Conservation (phyloP, 1,140 invertebrate genomes). For the Maconellicoccus hirsutus region DNA sequence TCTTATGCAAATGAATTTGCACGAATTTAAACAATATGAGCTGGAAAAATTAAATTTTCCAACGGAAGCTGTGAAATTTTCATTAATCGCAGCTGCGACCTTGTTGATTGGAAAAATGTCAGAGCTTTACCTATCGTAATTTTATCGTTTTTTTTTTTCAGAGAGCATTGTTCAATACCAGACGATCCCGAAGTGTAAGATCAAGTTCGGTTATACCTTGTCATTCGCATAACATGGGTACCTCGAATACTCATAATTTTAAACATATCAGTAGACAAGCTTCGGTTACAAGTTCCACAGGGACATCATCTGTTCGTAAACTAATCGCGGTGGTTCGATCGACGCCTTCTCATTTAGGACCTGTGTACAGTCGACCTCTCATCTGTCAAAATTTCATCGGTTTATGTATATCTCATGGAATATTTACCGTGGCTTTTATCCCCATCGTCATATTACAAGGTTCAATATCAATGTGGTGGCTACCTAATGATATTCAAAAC, state of each 20-base stretch:
- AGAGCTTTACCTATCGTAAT: too few relatives aligned
- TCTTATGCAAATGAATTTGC: not conserved
- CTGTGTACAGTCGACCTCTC: slow-evolving; percentile 35
- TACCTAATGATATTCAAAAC: slow-evolving; percentile 22
- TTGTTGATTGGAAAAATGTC: too few relatives aligned
- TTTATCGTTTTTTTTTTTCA: not conserved
- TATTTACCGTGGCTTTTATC: slow-evolving; percentile 48
- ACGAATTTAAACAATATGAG: not conserved
- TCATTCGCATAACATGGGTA: not conserved
- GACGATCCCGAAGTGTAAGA: not conserved
- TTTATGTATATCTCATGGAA: slow-evolving; percentile 44
- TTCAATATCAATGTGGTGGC: slow-evolving; percentile 31
- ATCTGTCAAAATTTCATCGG: slow-evolving; percentile 42
- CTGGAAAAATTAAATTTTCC: not conserved
- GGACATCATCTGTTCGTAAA: slow-evolving; percentile 46
- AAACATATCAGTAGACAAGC: slow-evolving; percentile 38
- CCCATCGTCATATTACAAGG: slow-evolving; percentile 47
- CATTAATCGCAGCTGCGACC: not conserved
- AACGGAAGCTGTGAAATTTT: not conserved
- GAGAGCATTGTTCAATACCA: not conserved
- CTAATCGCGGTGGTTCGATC: slow-evolving; percentile 44
- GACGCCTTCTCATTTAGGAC: slow-evolving; percentile 34
- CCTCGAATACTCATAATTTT: not conserved
- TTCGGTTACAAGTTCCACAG: slow-evolving; percentile 50
- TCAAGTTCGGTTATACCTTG: slow-evolving; percentile 1